Percentiles rank a stretch among this genome's conserved stretches.
phyloP scores from a whole-genome alignment of 1,140 invertebrate genomes.

The Muscidifurax raptorellus region DNA sequence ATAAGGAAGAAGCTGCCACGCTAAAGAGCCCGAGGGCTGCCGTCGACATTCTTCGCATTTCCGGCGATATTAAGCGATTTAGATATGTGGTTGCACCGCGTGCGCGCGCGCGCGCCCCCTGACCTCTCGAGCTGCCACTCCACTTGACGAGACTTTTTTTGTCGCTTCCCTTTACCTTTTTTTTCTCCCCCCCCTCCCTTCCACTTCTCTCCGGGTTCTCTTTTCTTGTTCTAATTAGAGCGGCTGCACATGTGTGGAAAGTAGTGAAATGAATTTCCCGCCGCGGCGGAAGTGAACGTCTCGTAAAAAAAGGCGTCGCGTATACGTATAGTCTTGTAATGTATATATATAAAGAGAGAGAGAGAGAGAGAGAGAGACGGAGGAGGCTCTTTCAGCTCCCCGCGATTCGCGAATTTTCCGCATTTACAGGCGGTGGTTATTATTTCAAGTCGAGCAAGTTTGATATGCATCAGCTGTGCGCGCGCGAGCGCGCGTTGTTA shows the following conservation, averaged over 20 bases:
- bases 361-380: not conserved
- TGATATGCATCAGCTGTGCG: too few relatives aligned
- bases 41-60: constrained; percentile 46
- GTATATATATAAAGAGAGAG: too few relatives aligned
- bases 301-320: too few relatives aligned
- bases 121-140: constrained; percentile 17
- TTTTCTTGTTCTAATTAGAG: constrained; percentile 31
- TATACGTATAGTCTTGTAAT: too few relatives aligned
- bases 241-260: not conserved
- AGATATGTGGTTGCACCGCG: constrained; percentile 2
- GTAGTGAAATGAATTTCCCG: not conserved
- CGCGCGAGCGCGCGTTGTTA: too few relatives aligned
- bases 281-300: not conserved
- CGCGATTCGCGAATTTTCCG: too few relatives aligned
- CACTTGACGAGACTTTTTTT: constrained; percentile 33
- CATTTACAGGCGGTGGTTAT: too few relatives aligned
- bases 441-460: too few relatives aligned
- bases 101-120: too few relatives aligned
- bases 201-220: too few relatives aligned
- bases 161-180: constrained; percentile 6
- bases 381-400: too few relatives aligned
- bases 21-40: not conserved
- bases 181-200: not conserved
- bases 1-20: not conserved
- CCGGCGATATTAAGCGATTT: constrained; percentile 47